Conservation (phyloP, 2,113 vertebrate genomes). For the Poeciliopsis turrubarensis region DNA sequence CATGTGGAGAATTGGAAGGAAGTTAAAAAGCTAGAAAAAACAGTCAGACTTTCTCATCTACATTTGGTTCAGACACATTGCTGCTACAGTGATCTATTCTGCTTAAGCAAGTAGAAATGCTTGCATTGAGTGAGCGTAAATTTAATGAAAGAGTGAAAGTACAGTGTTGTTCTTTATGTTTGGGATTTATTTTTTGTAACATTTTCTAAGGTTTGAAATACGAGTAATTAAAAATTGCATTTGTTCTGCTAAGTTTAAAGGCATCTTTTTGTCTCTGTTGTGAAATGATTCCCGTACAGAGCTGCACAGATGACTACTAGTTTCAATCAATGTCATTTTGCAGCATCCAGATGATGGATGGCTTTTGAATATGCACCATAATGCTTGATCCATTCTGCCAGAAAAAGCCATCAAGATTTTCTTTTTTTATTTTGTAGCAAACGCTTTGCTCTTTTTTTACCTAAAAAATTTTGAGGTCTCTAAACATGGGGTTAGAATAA, state of each 20-base stretch:
- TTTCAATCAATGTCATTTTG: slow-evolving; percentile 28
- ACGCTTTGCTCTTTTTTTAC: slow-evolving; percentile 4
- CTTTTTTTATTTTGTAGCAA: neutral
- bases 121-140: neutral
- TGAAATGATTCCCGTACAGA: neutral
- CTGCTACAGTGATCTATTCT: no score
- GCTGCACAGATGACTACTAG: slow-evolving; percentile 12
- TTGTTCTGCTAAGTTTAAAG: neutral
- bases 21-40: no score
- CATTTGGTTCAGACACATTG: no score
- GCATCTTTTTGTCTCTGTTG: neutral
- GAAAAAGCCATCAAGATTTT: slow-evolving; percentile 13
- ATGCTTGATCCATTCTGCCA: slow-evolving; percentile 12
- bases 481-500: slow-evolving; percentile 20
- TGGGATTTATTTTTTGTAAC: neutral
- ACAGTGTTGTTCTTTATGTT: no score
- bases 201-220: neutral
- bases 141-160: neutral
- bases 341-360: slow-evolving; percentile 32
- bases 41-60: no score
- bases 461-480: slow-evolving; percentile 8
- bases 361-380: neutral
- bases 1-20: no score
- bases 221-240: neutral
- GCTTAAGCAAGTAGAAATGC: neutral